Conservation (phyloP, 2,797 vertebrate genomes). For the Craterocephalus amniculus region DNA sequence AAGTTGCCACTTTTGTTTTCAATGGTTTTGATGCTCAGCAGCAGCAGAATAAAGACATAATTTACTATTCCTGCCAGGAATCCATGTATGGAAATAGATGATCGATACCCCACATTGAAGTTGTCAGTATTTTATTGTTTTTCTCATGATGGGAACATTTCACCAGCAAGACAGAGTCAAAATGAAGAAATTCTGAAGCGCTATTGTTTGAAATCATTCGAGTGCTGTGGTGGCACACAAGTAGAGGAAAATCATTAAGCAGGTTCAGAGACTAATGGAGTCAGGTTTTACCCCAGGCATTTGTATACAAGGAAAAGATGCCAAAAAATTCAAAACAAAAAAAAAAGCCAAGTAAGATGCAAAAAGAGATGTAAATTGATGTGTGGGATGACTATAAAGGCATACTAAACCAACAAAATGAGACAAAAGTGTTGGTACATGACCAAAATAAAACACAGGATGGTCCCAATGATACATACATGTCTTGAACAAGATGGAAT, state of each 20-base stretch:
- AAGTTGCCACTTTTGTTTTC: too few relatives aligned
- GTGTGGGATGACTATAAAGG: background rate
- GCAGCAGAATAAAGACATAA: too few relatives aligned
- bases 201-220: slow-evolving; percentile 73
- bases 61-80: background rate
- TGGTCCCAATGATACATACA: background rate
- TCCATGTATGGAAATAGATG: too few relatives aligned
- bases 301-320: background rate
- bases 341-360: background rate
- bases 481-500: background rate
- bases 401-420: background rate
- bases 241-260: slow-evolving; percentile 24
- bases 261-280: background rate
- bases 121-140: slow-evolving; percentile 66
- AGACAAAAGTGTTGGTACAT: background rate
- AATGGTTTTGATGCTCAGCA: background rate
- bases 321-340: background rate
- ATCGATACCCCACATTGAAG: slow-evolving; percentile 25
- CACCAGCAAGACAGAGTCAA: slow-evolving; percentile 47
- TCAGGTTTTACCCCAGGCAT: background rate
- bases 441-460: background rate
- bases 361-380: background rate
- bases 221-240: slow-evolving; percentile 59
- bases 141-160: slow-evolving; percentile 70
- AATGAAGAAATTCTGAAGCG: slow-evolving; percentile 58